Percentiles rank a stretch among this genome's conserved stretches.
phyloP scores from a whole-genome alignment of 2,797 vertebrate species.

The Artibeus jamaicensis region DNA sequence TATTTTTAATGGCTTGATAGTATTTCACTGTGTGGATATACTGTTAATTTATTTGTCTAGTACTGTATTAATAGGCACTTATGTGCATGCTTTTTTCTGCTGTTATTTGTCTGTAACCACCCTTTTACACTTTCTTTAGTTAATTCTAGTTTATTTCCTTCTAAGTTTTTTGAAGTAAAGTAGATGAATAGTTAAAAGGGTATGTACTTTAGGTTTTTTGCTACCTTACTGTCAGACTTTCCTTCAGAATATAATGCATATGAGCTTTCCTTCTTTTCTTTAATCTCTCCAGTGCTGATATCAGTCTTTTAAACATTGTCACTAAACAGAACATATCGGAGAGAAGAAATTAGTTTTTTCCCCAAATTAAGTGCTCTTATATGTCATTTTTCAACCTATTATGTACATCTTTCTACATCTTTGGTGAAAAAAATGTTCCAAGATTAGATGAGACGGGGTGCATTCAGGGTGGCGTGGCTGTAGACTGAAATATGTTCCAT shows the following conservation, averaged over 20 bases:
- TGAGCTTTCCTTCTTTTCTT: conserved; percentile 39
- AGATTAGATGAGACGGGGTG: too few species aligned
- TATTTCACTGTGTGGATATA: not conserved
- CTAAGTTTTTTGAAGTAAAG: conserved; percentile 25
- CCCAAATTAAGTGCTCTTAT: not conserved
- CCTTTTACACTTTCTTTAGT: not conserved
- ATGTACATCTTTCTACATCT: not conserved
- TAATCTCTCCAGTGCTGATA: not conserved
- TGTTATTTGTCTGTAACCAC: not conserved
- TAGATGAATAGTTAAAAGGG: not conserved
- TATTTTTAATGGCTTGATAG: not conserved
- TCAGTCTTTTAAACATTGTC: not conserved
- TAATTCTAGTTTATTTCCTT: conserved; percentile 30
- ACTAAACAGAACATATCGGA: not conserved
- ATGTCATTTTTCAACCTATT: not conserved
- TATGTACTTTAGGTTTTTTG: not conserved
- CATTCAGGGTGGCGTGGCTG: too few species aligned
- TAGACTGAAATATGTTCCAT: not conserved
- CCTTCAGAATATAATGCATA: not conserved
- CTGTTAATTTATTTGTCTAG: not conserved
- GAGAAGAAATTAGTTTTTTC: not conserved
- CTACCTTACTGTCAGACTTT: not conserved
- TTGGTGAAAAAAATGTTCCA: not conserved
- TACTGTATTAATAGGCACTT: not conserved
- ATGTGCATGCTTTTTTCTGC: not conserved